Conservation (phyloP, 2,113 vertebrate genomes). For the Polypterus bichir region DNA sequence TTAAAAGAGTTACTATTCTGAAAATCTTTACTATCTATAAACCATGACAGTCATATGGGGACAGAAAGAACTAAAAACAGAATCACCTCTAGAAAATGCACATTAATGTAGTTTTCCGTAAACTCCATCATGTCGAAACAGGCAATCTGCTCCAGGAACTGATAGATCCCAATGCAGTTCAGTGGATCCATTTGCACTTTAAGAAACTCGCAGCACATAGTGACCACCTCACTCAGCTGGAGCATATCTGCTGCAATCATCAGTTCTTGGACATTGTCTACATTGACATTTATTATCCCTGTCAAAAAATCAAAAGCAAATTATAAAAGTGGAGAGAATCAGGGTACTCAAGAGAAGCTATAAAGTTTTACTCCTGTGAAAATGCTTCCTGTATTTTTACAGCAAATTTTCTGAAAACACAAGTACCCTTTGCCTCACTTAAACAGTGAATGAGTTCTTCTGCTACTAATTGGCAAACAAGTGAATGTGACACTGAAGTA, state of each 20-base stretch:
- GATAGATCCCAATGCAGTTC: conserved; percentile 89
- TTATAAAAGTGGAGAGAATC: neutral
- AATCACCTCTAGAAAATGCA: conserved; percentile 78
- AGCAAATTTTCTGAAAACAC: too few relatives aligned
- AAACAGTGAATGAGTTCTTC: too few relatives aligned
- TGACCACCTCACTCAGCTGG: conserved; percentile 81
- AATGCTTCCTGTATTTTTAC: too few relatives aligned
- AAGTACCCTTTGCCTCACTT: too few relatives aligned
- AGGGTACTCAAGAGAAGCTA: neutral
- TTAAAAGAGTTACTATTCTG: too few relatives aligned
- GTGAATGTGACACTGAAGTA: too few relatives aligned
- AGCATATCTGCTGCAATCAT: conserved; percentile 94
- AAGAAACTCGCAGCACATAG: conserved; percentile 83
- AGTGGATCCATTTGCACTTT: conserved; percentile 78
- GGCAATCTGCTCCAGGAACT: conserved; percentile 88
- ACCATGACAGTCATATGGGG: too few relatives aligned
- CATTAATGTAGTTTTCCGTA: conserved; percentile 84
- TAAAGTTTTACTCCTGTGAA: too few relatives aligned
- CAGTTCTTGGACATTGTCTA: conserved; percentile 86
- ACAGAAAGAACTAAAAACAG: neutral
- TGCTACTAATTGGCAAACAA: too few relatives aligned
- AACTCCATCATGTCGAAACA: conserved; percentile 79
- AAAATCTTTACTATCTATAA: too few relatives aligned
- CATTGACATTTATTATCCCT: conserved; percentile 68
- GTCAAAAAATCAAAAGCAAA: neutral